Conservation (phyloP, 2,797 vertebrate genomes). For the Sebastes itinus region DNA sequence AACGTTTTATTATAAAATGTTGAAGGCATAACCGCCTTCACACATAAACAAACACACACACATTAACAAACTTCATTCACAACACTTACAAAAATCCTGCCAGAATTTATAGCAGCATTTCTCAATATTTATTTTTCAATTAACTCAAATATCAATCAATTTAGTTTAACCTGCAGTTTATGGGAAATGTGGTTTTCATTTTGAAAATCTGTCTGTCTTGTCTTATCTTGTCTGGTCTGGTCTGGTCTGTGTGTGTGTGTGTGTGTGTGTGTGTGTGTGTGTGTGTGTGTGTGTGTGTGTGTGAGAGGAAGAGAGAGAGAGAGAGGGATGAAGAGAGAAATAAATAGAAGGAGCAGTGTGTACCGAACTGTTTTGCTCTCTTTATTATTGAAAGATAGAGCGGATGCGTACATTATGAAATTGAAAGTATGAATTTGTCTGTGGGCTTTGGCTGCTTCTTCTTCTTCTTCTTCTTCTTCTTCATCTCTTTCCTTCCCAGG, state of each 20-base stretch:
- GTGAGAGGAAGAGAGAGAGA: background rate
- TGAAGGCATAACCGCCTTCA: too few relatives aligned
- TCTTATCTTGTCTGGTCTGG: background rate
- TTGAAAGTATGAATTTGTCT: conserved; percentile 10
- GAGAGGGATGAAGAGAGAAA: background rate
- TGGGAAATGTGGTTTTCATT: fast-evolving
- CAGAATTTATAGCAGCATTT: background rate
- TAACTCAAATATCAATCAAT: background rate
- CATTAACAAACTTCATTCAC: background rate
- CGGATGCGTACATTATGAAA: conserved; percentile 31
- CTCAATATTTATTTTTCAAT: background rate
- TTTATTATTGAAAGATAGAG: conserved; percentile 45
- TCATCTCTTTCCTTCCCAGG: conserved; percentile 8
- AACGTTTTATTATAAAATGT: background rate
- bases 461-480: background rate
- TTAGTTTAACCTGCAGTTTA: background rate
- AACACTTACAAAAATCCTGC: background rate
- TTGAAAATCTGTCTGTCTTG: background rate
- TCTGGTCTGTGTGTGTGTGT: background rate
- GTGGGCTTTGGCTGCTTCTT: conserved; percentile 12
- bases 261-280: background rate
- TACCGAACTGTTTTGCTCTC: conserved; percentile 32
- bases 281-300: conserved; percentile 4
- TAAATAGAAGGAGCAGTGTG: conserved; percentile 8
- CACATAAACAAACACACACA: background rate